These are phyloP conservation scores for Hepsetus odoe DNA, from an alignment of 2,113 vertebrate genomes.

Conservation along the genomic window DNA sequence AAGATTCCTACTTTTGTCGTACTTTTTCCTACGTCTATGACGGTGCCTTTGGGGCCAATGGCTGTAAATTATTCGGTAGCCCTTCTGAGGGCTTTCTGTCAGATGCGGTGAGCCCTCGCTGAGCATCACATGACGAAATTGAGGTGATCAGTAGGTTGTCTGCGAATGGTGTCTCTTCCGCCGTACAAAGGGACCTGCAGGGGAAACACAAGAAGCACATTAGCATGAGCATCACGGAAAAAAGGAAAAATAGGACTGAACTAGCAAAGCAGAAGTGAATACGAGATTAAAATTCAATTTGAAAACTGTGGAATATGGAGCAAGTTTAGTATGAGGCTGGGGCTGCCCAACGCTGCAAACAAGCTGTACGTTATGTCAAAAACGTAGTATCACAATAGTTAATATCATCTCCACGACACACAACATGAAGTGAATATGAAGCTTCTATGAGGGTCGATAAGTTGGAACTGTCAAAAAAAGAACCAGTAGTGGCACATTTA, in stretches of 20 bases:
- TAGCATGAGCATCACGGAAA: conserved; percentile 53
- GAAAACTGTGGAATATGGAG: neutral
- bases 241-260: conserved; percentile 50
- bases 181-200: conserved; percentile 62
- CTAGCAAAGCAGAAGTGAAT: conserved; percentile 5
- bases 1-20: conserved; percentile 1
- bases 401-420: too few species aligned
- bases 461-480: too few species aligned
- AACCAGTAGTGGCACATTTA: too few species aligned
- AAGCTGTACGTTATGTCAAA: too few species aligned
- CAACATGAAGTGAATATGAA: too few species aligned
- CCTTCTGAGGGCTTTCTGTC: conserved; percentile 44
- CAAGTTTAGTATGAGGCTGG: neutral
- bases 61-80: conserved; percentile 48
- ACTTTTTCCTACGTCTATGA: conserved; percentile 1
- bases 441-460: too few species aligned
- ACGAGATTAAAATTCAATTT: neutral
- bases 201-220: conserved; percentile 58
- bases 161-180: conserved; percentile 54
- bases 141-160: conserved; percentile 40
- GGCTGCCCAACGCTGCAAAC: too few species aligned
- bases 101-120: conserved; percentile 44
- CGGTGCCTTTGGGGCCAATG: neutral
- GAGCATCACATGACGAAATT: conserved; percentile 44
- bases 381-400: too few species aligned